Percentiles rank a stretch among this genome's conserved stretches.
Conservation (phyloP, 2,888 invertebrate species). For the Lepeophtheirus nordmannii region DNA sequence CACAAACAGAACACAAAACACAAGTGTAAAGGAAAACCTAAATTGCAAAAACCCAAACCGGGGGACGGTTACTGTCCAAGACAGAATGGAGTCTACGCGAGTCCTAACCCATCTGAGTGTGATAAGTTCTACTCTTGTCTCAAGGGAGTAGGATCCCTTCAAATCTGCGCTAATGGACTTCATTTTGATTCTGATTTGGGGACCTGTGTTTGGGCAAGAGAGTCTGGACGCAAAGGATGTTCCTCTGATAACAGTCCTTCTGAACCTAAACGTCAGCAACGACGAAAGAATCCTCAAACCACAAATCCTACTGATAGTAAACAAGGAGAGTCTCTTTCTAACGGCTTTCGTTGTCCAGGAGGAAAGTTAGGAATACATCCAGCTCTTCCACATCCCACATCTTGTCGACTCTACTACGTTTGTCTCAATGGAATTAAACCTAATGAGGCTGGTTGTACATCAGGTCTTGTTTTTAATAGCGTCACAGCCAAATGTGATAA, state of each 20-base stretch:
- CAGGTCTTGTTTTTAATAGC: conserved; percentile 18
- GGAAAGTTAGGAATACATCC: conserved; percentile 21
- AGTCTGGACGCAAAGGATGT: conserved; percentile 16
- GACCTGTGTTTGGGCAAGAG: conserved; percentile 24
- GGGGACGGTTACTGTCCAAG: conserved; percentile 51
- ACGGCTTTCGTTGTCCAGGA: conserved; percentile 22
- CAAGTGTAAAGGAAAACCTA: conserved; percentile 18
- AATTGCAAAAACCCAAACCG: conserved; percentile 20
- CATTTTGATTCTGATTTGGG: conserved; percentile 21
- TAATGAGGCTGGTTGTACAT: conserved; percentile 19
- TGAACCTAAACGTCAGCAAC: neutral
- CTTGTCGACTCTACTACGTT: conserved; percentile 23
- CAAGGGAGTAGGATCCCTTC: conserved; percentile 48
- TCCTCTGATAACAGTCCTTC: neutral
- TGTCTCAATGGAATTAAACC: conserved; percentile 23
- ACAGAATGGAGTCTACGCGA: conserved; percentile 76
- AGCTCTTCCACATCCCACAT: conserved; percentile 22
- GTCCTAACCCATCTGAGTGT: conserved; percentile 63
- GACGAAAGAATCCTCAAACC: neutral
- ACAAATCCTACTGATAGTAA: neutral
- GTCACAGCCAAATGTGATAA: conserved; percentile 14
- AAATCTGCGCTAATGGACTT: conserved; percentile 21
- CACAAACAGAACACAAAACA: conserved; percentile 21
- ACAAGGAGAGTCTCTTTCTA: conserved; percentile 4
- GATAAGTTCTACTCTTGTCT: conserved; percentile 78